Base-by-base conservation (phyloP, 2,113 vertebrate genomes). In the Hypomesus transpacificus region DNA sequence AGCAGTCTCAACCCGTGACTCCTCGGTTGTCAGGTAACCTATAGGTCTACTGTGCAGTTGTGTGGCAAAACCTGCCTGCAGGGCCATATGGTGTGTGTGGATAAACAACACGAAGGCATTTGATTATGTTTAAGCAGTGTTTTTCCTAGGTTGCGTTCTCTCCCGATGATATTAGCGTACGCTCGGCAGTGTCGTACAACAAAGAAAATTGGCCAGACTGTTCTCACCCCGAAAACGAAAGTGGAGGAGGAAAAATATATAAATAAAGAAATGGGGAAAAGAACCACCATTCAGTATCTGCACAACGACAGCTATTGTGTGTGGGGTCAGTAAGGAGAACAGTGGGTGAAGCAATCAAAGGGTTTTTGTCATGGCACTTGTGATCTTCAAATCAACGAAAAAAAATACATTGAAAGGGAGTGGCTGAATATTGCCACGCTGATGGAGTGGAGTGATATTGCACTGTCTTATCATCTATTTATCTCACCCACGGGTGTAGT, bases 31-130 rank as follows among this genome's bases (percentile, higher is more conserved):
- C 9, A 46, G 39, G 39, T 46, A 11, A 46, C 39, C 39, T 7
- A 46, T 1, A 46, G 13, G 39, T 9, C 8, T 9, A 2, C 39
- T 46, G 39, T 9, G 39, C 9, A 46, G 39, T 46, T 34, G 5
- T 11, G 39, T 46, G 39, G 7, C 31, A 34, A 34, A 26, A 53
- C 46, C 17, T 14, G 1, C 13, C 18, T 8, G 3, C 54, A 58
- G 66, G 14, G 39, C 26, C 54, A 31, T 70, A 60, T 53, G 70
- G 71, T 57, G 63, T 58, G 46, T 26, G 9, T 54, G 74, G 72
- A 53, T 39, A 31, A 53, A 62, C 14, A 21, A 13, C 9, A 53
- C 34, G 59, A 60, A 56, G 72, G 58, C 22, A 20, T 67, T 62
- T 67, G 21, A 71, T 62, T 70, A 61, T 21, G 26, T 56, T 46